Conservation (phyloP, 2,888 invertebrate genomes). For the Harpalus rufipes region DNA sequence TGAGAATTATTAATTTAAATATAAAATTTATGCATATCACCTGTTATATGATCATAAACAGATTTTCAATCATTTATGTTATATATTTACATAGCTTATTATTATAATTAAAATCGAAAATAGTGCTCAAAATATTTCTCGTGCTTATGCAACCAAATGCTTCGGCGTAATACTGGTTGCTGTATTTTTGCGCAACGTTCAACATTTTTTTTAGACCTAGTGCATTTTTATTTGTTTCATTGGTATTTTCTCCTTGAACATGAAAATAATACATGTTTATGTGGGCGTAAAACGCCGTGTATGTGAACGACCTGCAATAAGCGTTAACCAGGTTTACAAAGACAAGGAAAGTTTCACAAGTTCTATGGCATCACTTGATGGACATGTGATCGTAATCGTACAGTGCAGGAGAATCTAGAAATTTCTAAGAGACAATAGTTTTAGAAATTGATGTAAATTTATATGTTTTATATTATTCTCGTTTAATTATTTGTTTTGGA, state of each 20-base stretch:
- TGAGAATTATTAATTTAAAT: no score
- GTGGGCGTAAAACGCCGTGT: slow-evolving; percentile 50
- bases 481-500: no score
- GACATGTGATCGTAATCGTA: neutral
- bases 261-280: slow-evolving; percentile 60
- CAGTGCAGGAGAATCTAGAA: neutral
- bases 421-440: no score
- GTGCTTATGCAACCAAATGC: slow-evolving; percentile 8
- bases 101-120: no score
- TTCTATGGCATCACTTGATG: slow-evolving; percentile 10
- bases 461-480: no score
- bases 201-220: neutral
- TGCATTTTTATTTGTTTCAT: slow-evolving; percentile 22
- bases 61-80: no score
- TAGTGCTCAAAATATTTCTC: neutral
- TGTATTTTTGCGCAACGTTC: neutral
- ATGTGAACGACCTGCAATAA: slow-evolving; percentile 53
- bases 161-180: slow-evolving; percentile 13
- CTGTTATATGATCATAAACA: no score
- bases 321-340: slow-evolving; percentile 50
- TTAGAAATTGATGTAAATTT: no score
- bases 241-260: slow-evolving; percentile 62
- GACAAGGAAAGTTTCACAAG: slow-evolving; percentile 28
- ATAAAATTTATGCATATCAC: no score
- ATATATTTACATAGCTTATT: no score